A percentile compares a stretch with the other conserved stretches of the same genome.
Conservation (phyloP, 1,140 invertebrate species). For the Cydia pomonella region DNA sequence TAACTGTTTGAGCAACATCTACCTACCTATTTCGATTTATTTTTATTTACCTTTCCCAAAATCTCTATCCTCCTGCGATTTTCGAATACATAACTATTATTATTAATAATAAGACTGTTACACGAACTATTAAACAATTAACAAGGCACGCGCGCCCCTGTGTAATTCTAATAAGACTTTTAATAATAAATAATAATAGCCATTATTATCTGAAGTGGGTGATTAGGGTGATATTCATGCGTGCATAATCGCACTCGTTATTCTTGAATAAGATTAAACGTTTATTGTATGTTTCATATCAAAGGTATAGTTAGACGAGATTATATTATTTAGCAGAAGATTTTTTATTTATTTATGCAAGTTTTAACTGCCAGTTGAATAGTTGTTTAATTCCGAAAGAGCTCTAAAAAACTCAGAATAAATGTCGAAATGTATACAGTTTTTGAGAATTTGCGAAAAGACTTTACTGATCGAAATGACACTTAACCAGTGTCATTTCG, state of each 20-base stretch:
- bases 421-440: no score
- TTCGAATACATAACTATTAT: background rate
- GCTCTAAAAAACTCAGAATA: no score
- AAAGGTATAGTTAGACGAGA: background rate
- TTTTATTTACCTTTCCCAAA: no score
- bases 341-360: background rate
- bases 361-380: background rate
- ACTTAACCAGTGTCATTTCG: no score
- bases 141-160: slow-evolving; percentile 2
- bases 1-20: no score
- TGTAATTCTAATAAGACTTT: slow-evolving; percentile 9
- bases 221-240: slow-evolving; percentile 24
- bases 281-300: background rate
- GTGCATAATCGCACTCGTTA: slow-evolving; percentile 11
- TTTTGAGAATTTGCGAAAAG: no score
- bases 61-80: no score
- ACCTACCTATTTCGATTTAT: no score
- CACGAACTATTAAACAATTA: slow-evolving; percentile 27
- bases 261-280: slow-evolving; percentile 8
- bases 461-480: no score
- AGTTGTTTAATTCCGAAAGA: no score
- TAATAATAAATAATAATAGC: slow-evolving; percentile 15
- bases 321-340: background rate
- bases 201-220: slow-evolving; percentile 23
- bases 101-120: background rate